Evolutionary conservation across 2,888 invertebrate species (phyloP), one percentile per base, ranked within the genome.

Genomic region (Mesorhabditis spiculigera): DNA sequence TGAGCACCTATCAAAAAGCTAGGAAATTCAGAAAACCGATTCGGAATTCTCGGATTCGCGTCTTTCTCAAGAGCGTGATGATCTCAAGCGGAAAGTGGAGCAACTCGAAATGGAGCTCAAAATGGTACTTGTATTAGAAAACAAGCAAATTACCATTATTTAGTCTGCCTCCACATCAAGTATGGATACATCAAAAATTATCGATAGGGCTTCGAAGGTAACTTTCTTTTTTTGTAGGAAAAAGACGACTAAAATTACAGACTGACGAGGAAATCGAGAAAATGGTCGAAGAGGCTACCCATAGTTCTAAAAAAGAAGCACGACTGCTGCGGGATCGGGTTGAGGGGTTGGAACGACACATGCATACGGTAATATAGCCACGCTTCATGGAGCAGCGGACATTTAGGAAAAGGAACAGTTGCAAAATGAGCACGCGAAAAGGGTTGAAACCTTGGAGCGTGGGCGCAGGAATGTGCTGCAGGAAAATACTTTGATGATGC

Each of bases 51-150:
- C 44, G 41, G 62, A 68, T n/a, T 63, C 63, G 28, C 8, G 28
- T n/a, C n/a, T 50, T 10, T 50, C 58, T 13, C 58, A 68, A n/a
- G 68, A 68, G 43, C 63, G 50, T 8, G 68, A 68, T 45, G n/a
- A 28, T 13, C 13, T 68, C 41, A 45, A 28, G 68, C 63, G 61
- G 42, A 63, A 65, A 41, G 63, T 62, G 45, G 68, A 68, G 50
- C 63, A 43, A 50, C 28, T 68, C 42, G 63, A 65, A 45, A 68
- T 10, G 58, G 68, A 68, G 50, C 63, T 64, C 41, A 64, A 50
- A 50, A n/a, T 50, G 8, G 28, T 28, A 28, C 28, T 28, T 28
- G 28, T 28, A 28, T 28, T 28, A 28, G 28, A 28, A 28, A 28
- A 43, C 62, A 63, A n/a, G 3, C 45, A 44, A 63, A 62, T 43